These are phyloP conservation scores for Oscheius myriophilus DNA, from an alignment of 2,888 invertebrate species.

Conservation along the genomic window DNA sequence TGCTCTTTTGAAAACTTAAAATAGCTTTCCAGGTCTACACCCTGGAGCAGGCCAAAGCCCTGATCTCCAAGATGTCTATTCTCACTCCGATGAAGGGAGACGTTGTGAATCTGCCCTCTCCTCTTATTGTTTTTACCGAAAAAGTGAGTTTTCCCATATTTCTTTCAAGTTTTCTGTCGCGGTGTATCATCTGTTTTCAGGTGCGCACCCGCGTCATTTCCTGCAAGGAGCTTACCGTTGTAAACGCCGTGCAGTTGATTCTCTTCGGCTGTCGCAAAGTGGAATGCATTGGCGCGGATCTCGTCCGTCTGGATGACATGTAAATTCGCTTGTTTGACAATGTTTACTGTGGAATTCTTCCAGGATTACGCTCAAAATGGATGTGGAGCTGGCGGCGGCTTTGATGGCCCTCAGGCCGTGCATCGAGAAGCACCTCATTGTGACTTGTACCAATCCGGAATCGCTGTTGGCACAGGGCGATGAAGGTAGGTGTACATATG, in stretches of 20 bases:
- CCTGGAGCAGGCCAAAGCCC: constrained; percentile 90
- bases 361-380: constrained; percentile 86
- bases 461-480: constrained; percentile 12
- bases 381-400: constrained; percentile 81
- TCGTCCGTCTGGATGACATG: constrained; percentile 88
- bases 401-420: constrained; percentile 88
- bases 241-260: constrained; percentile 89
- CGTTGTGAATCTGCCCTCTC: constrained; percentile 81
- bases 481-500: constrained; percentile 10
- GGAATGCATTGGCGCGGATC: constrained; percentile 78
- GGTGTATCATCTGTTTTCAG: too few species aligned
- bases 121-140: constrained; percentile 96
- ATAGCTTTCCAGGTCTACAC: constrained; percentile 95
- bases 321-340: constrained; percentile 24
- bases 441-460: constrained; percentile 46
- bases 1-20: too few species aligned
- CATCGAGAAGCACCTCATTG: constrained; percentile 79
- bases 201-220: constrained; percentile 92
- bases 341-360: constrained; percentile 21
- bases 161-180: too few species aligned
- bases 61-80: constrained; percentile 95
- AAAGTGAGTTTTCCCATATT: constrained; percentile 76
- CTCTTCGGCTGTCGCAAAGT: constrained; percentile 90
- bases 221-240: constrained; percentile 96
- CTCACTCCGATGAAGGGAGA: constrained; percentile 80